Percentiles rank a stretch among this genome's conserved stretches.
phyloP scores from a whole-genome alignment of 2,888 invertebrate genomes.

The Drosophila hamatofila region DNA sequence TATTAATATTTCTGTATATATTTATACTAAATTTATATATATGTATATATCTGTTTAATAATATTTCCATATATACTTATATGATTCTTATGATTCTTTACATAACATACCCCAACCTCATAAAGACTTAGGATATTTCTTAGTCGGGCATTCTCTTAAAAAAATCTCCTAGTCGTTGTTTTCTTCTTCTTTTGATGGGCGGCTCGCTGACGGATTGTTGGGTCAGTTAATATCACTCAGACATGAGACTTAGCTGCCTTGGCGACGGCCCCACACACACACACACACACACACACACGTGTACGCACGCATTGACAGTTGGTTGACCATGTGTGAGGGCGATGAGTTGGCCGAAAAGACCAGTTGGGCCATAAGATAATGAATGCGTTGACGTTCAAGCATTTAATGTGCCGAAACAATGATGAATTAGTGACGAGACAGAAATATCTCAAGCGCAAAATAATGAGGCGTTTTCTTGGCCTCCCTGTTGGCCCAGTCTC shows the following conservation, averaged over 20 bases:
- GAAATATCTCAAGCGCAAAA: constrained; percentile 81
- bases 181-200: constrained; percentile 5
- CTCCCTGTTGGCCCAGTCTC: background rate
- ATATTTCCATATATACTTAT: no score
- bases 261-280: constrained; percentile 48
- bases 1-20: no score
- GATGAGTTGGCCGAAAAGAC: constrained; percentile 72
- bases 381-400: constrained; percentile 82
- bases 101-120: no score
- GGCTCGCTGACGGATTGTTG: constrained; percentile 78
- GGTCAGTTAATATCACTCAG: constrained; percentile 81
- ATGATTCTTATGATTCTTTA: no score
- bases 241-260: constrained; percentile 44
- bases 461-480: constrained; percentile 73
- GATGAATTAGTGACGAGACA: constrained; percentile 83
- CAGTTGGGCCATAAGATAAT: constrained; percentile 66
- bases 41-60: no score
- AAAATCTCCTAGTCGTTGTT: background rate
- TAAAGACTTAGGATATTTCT: background rate
- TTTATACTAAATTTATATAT: no score
- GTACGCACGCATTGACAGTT: constrained; percentile 31
- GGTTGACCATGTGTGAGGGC: constrained; percentile 61
- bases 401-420: constrained; percentile 83
- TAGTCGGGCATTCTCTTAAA: background rate
- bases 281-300: background rate